Percentiles rank a stretch among this genome's conserved stretches.
Evolutionary conservation across 2,888 invertebrate species (phyloP).

Genomic region (Dryocosmus kuriphilus): DNA sequence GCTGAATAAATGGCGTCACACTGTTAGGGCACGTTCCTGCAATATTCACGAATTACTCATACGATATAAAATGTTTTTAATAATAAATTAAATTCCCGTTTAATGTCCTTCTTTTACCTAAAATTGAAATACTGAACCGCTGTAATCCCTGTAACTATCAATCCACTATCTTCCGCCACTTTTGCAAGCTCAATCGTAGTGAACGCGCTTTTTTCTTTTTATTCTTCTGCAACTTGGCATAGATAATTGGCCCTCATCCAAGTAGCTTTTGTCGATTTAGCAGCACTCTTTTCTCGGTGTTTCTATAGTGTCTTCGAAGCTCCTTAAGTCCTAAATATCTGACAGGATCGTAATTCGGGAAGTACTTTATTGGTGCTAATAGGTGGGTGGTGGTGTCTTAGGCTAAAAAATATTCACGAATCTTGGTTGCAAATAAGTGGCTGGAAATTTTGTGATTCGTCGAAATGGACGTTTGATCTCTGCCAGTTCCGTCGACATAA

Average conservation of each 20-base stretch:
- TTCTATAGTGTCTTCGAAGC: background rate
- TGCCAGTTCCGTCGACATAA: background rate
- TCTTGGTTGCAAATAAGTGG: background rate
- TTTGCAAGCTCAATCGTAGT: background rate
- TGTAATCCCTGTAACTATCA: too few relatives aligned
- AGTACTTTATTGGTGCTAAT: background rate
- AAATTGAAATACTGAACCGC: too few relatives aligned
- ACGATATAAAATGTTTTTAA: too few relatives aligned
- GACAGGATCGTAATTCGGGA: background rate
- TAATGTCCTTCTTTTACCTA: too few relatives aligned
- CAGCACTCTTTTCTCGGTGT: background rate
- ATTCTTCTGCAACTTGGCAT: background rate
- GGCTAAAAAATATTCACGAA: background rate
- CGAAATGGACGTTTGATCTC: slow-evolving; percentile 16
- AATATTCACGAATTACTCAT: too few relatives aligned
- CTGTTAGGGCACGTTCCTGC: too few relatives aligned
- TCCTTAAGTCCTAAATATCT: background rate
- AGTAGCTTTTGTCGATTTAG: background rate
- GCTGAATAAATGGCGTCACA: too few relatives aligned
- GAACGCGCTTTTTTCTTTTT: background rate
- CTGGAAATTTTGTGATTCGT: slow-evolving; percentile 18
- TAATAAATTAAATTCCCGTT: too few relatives aligned
- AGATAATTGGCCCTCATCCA: background rate
- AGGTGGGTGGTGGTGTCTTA: background rate
- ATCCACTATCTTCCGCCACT: background rate